Evolutionary conservation across 2,888 invertebrate species (phyloP), one percentile per base, ranked within the genome.

Genomic region (Diarsia rubi): DNA sequence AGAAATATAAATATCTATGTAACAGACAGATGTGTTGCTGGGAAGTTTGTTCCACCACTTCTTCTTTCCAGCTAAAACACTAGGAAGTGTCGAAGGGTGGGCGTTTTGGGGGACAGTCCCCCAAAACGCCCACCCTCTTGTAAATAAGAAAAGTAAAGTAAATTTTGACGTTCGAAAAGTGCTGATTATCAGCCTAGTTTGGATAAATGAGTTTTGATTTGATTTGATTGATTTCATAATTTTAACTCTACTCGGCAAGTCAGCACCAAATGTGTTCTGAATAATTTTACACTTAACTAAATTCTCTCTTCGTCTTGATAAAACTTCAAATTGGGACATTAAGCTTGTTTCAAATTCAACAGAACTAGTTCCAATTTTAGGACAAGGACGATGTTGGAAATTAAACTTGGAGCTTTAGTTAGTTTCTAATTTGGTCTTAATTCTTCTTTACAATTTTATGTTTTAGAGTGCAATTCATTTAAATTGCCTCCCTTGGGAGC

Each of bases 311-410:
- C 67, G 72, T 73, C 73, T 82, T 69, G 67, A 78, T 75, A 76
- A 75, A 79, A 83, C 57, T 79, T 60, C 37, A 67, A 78, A 83
- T 79, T 75, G 52, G 84, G 65, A 69, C 72, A 63, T 49, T 63
- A 76, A 82, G 69, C 60, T 82, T 82, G 75, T 79, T 85, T 72
- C 52, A 74, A 87, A 80, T 87, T 78, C 42, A 59, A 75, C 70
- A 44, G 44, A 69, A 79, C 66, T 85, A 78, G 85, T 75, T 75
- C 54, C 79, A 85, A 82, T 78, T 82, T 82, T 70, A 71, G 67
- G 19, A 69, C 75, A 57, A 73, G 68, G 73, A 73, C 68, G 57
- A 65, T 71, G 69, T 79, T 57, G 59, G 69, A 79, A 63, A 75
- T 79, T 65, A 69, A 73, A 82, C 79, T 79, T 37, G 3, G 64